Conservation (phyloP, 30 jellyfish, hydroid and myxozoan genomes). For the Chrysaora quinquecirrha region DNA sequence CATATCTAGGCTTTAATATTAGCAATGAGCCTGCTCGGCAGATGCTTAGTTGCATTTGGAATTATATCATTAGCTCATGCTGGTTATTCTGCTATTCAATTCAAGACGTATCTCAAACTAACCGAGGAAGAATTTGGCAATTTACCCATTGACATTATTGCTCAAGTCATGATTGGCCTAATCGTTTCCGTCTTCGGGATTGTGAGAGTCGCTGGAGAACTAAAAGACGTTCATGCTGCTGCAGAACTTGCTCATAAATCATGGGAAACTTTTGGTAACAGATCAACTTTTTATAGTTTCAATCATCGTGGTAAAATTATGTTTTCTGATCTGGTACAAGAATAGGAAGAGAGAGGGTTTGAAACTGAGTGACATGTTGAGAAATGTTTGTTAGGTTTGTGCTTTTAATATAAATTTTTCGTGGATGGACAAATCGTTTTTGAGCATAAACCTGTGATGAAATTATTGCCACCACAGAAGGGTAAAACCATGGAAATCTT, state of each 20-base stretch:
- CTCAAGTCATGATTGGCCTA: constrained; percentile 81
- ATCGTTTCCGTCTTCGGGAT: constrained; percentile 76
- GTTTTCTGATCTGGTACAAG: constrained; percentile 82
- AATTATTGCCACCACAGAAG: too few species aligned
- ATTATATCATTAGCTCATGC: constrained; percentile 85
- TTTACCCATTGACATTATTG: constrained; percentile 81
- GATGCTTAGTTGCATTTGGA: constrained; percentile 72
- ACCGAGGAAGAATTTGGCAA: constrained; percentile 84
- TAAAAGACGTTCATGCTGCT: constrained; percentile 90
- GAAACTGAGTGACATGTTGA: too few species aligned
- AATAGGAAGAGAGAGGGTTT: too few species aligned
- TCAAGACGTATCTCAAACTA: constrained; percentile 79
- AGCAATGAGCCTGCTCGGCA: constrained; percentile 79
- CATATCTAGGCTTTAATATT: neutral
- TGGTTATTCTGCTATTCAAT: constrained; percentile 94
- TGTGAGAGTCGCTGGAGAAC: constrained; percentile 88
- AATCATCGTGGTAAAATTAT: constrained; percentile 90
- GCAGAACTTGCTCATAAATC: constrained; percentile 94
- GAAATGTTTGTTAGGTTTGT: too few species aligned
- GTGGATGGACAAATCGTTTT: too few species aligned
- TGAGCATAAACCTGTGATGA: too few species aligned
- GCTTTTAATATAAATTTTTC: too few species aligned
- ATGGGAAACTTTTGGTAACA: constrained; percentile 95
- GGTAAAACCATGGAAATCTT: too few species aligned
- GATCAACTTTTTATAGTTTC: constrained; percentile 85